Evolutionary conservation across 2,113 vertebrate species (phyloP).

Genomic region (Pleuronectes platessa): DNA sequence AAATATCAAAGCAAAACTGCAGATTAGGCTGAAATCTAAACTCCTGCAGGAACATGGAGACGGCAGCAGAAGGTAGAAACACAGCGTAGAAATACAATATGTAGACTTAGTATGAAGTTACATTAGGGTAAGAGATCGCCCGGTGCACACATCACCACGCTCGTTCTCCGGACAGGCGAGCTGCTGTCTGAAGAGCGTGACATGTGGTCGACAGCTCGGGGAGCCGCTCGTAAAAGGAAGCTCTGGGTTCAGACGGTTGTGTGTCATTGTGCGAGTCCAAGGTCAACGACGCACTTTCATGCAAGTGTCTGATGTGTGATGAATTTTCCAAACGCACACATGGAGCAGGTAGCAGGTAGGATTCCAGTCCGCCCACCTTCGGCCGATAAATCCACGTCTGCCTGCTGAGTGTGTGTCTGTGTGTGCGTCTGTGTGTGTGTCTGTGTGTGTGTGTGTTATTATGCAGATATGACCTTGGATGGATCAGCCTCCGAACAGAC

Average conservation of each 20-base stretch:
- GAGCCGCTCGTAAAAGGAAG: neutral
- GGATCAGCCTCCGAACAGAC: conserved; percentile 60
- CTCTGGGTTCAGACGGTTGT: neutral
- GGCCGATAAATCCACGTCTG: conserved; percentile 61
- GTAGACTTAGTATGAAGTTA: neutral
- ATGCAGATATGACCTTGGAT: conserved; percentile 67
- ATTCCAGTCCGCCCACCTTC: conserved; percentile 72
- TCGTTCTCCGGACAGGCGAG: neutral
- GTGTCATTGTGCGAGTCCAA: neutral
- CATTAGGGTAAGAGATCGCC: too few species aligned
- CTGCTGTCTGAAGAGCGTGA: neutral
- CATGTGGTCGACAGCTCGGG: conserved; percentile 2
- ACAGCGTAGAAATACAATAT: too few species aligned
- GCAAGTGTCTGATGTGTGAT: conserved; percentile 34
- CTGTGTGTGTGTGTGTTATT: conserved; percentile 20
- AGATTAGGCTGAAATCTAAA: conserved; percentile 35
- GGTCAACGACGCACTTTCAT: neutral
- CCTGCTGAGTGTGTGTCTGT: conserved; percentile 36
- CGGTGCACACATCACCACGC: neutral
- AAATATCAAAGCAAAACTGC: conserved; percentile 65
- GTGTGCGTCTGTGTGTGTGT: conserved; percentile 6
- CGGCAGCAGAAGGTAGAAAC: neutral
- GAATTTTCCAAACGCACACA: conserved; percentile 63
- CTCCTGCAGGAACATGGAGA: conserved; percentile 21
- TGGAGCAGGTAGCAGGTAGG: conserved; percentile 68